Evolutionary conservation across 2,888 invertebrate genomes (phyloP), one percentile per base, ranked within the genome.

Genomic region (Emmelina monodactyla): DNA sequence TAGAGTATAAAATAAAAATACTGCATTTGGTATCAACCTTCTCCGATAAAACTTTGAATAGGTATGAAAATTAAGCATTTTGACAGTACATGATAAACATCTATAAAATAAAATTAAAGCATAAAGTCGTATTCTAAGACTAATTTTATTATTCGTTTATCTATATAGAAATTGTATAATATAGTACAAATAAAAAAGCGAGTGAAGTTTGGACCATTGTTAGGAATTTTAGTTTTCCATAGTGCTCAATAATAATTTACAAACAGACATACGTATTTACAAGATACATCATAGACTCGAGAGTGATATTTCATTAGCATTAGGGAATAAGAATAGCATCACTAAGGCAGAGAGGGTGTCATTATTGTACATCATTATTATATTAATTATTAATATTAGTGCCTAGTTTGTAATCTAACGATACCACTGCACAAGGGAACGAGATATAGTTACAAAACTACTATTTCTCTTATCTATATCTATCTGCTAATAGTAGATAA

Each of bases 121-220:
- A 69, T 73, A 70, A 49, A 55, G 54, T 67, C 60, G 61, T 70
- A 63, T 58, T 47, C 58, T 66, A 71, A 73, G 46, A 57, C 69
- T 75, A 75, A 64, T 59, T 55, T 62, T 56, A 50, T 60, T 59
- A 59, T 59, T 63, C 54, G 50, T 62, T 73, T 73, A 72, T 61
- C 75, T 76, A 75, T 58, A 73, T 76, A 76, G 66, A 73, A 65
- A 70, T 64, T 71, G 72, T 75, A 73, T 71, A 73, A 29, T 75
- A 73, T 72, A 73, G 71, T 75, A 78, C 73, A 78, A 76, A 76
- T 76, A 58, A 76, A 70, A 69, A 76, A 76, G 76, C 76, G 57
- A 73, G 72, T 72, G 70, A 73, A 70, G 71, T 75, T 78, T 78
- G 78, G 78, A 78, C 78, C 78, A 76, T 78, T 75, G 70, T 70